Evolutionary conservation across 2,113 vertebrate species (phyloP).

Genomic region (Canis aureus): DNA sequence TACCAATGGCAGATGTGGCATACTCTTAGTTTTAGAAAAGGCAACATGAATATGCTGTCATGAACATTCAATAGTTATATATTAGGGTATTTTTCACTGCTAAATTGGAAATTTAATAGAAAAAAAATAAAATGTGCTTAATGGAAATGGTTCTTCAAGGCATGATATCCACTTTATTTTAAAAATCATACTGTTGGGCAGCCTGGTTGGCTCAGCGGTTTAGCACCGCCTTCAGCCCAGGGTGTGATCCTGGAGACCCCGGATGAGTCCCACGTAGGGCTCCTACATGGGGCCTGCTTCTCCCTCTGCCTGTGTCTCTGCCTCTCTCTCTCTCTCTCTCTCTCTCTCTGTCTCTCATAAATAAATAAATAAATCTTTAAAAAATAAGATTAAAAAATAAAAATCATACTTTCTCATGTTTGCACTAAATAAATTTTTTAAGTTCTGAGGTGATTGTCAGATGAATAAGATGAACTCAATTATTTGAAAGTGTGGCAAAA

Average conservation of each 20-base stretch:
- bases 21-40: not conserved
- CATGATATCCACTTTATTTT: not conserved
- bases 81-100: not conserved
- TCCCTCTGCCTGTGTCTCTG: too few relatives aligned
- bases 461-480: not conserved
- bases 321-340: too few relatives aligned
- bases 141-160: not conserved
- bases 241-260: too few relatives aligned
- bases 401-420: not conserved
- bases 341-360: too few relatives aligned
- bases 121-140: not conserved
- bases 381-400: not conserved
- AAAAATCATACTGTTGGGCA: not conserved
- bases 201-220: too few relatives aligned
- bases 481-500: not conserved
- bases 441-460: not conserved
- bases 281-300: too few relatives aligned
- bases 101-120: not conserved
- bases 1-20: not conserved
- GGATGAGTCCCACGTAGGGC: too few relatives aligned
- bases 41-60: not conserved
- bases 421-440: not conserved
- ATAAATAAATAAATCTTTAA: too few relatives aligned
- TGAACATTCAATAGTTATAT: not conserved
- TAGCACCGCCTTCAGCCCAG: too few relatives aligned